Conservation (phyloP, 1,140 invertebrate genomes). For the Drosophila dunni region DNA sequence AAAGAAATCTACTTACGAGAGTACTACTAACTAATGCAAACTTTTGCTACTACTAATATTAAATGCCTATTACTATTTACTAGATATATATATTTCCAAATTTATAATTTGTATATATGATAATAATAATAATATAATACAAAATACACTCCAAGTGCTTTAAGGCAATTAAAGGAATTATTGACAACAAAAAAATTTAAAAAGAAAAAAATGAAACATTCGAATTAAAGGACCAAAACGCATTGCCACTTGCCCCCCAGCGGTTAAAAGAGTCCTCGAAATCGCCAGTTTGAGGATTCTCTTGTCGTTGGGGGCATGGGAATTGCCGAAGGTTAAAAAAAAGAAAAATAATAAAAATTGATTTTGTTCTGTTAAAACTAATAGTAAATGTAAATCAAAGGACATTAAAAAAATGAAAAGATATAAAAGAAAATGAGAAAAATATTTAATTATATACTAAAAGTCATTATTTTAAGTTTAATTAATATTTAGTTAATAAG, state of each 20-base stretch:
- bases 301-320: conserved; percentile 12
- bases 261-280: conserved; percentile 34
- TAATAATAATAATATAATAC: conserved; percentile 68
- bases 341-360: conserved; percentile 54
- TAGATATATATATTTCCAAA: conserved; percentile 66
- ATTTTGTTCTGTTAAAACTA: conserved; percentile 82
- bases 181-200: conserved; percentile 37
- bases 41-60: conserved; percentile 82
- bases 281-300: conserved; percentile 74
- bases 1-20: conserved; percentile 69
- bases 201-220: conserved; percentile 61
- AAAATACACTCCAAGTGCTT: conserved; percentile 83
- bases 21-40: conserved; percentile 74
- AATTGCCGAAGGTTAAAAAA: conserved; percentile 45
- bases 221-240: conserved; percentile 60
- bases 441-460: conserved; percentile 84
- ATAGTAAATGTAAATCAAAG: conserved; percentile 66
- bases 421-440: conserved; percentile 28
- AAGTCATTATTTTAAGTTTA: conserved; percentile 84
- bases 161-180: conserved; percentile 71
- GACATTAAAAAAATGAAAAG: conserved; percentile 44
- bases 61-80: conserved; percentile 73
- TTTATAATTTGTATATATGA: conserved; percentile 70
- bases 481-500: conserved; percentile 79
- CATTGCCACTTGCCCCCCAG: not conserved